These are phyloP conservation scores for Phoxinus phoxinus DNA, from an alignment of 2,113 vertebrate species.

Conservation along the genomic window DNA sequence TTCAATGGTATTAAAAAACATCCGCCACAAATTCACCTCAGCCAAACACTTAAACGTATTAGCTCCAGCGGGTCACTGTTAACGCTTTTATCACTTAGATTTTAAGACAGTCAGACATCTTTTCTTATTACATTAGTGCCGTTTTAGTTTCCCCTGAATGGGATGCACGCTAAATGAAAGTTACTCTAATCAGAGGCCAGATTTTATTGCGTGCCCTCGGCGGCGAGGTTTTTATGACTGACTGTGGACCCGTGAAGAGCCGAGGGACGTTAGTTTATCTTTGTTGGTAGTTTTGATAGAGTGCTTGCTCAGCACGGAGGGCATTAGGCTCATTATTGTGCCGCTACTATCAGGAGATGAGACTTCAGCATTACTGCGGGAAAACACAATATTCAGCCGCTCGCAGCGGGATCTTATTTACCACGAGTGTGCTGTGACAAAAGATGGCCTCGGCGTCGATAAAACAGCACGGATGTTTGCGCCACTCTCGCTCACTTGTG, in stretches of 20 bases:
- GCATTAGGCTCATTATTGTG: constrained; percentile 38
- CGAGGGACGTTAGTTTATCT: constrained; percentile 21
- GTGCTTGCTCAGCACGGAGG: constrained; percentile 22
- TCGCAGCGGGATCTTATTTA: constrained; percentile 17
- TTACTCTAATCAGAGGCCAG: constrained; percentile 32
- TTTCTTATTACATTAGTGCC: constrained; percentile 38
- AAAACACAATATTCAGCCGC: constrained; percentile 68
- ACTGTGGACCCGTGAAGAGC: constrained; percentile 8
- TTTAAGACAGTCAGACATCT: constrained; percentile 19
- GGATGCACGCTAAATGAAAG: constrained; percentile 27
- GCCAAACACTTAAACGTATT: not conserved
- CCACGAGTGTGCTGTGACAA: not conserved
- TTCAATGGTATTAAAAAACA: not conserved
- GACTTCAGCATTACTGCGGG: constrained; percentile 52
- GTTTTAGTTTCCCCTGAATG: constrained; percentile 14
- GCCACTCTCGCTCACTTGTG: not conserved
- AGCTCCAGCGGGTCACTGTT: not conserved
- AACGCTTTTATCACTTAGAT: not conserved
- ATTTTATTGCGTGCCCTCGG: constrained; percentile 30
- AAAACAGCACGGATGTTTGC: not conserved
- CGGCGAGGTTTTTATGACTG: constrained; percentile 22
- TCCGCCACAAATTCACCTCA: not conserved
- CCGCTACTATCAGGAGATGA: constrained; percentile 26
- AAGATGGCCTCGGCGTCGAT: not conserved
- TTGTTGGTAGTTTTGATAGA: constrained; percentile 8